Evolutionary conservation across 1,140 invertebrate species (phyloP), one percentile per base, ranked within the genome.

Genomic region (Drosophila pseudoananassae): DNA sequence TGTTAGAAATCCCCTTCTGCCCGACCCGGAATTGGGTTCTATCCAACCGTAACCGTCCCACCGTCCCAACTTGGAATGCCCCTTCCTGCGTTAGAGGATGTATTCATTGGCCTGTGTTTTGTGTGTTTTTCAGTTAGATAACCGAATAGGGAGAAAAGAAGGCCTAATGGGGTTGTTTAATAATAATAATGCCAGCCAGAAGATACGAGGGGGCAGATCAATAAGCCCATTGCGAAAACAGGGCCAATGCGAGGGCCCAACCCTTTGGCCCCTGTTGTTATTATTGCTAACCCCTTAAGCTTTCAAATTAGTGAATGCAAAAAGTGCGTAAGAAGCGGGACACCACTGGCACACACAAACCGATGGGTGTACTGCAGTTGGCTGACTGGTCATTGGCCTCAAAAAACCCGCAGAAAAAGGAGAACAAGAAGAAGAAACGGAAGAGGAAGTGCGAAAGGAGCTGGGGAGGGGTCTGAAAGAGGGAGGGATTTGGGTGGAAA

Each of bases 131-230:
- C 38, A 47, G 65, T 69, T 69, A 71, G 78, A 74, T 74, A 78
- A 59, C 69, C 69, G 40, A 71, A 74, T 47, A 68, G 57, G 73
- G 3, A 55, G 63, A 3, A 20, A n/a, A n/a, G 8, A 23, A 46
- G 43, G 20, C 60, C 73, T 87, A 87, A 85, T 87, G 71, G 82
- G 82, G 82, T 85, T 85, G 82, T 88, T 85, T 82, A 88, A 87
- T 85, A 85, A 78, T 76, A 76, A 76, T 75, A 76, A 66, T 49
- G 74, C 60, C 46, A 76, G 55, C 47, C 60, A 65, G 78, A 69
- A 70, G 73, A 77, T 65, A 33, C 61, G 61, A 78, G 70, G 52
- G 81, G 75, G 74, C 64, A 87, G 82, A 85, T 85, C 82, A 88
- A 85, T 85, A 85, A 66, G 76, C 51, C 76, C 53, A 46, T 73